Percentiles rank a stretch among this genome's conserved stretches.
Evolutionary conservation across 1,140 invertebrate species (phyloP).

Genomic region (Drosophila pseudoobscura): DNA sequence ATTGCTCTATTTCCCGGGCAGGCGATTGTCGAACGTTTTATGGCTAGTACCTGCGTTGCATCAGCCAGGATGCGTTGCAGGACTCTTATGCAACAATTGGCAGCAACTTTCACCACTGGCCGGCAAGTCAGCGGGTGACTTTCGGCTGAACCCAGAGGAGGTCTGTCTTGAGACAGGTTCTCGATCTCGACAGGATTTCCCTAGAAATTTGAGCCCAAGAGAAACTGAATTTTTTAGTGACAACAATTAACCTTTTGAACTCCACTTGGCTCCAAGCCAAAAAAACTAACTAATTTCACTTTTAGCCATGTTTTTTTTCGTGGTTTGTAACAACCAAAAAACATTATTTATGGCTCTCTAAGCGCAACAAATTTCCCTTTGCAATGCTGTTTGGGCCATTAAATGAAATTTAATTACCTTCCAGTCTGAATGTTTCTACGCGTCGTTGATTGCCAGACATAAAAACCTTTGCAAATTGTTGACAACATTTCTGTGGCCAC

Average conservation of each 20-base stretch:
- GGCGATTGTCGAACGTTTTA: constrained; percentile 14
- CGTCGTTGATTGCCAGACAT: constrained; percentile 47
- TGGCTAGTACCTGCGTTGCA: constrained; percentile 44
- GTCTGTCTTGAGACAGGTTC: constrained; percentile 36
- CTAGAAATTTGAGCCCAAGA: constrained; percentile 18
- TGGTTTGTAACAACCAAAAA: background rate
- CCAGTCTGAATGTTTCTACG: constrained; percentile 62
- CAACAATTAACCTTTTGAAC: constrained; percentile 30
- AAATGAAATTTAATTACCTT: constrained; percentile 77
- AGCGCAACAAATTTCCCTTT: constrained; percentile 42
- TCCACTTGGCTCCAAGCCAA: constrained; percentile 22
- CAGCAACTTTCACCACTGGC: constrained; percentile 38
- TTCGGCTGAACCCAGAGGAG: constrained; percentile 3
- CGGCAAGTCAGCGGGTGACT: constrained; percentile 16
- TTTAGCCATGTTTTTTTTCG: constrained; percentile 13
- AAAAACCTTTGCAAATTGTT: constrained; percentile 73
- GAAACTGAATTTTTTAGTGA: constrained; percentile 22
- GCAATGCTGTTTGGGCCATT: constrained; percentile 33
- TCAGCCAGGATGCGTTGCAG: constrained; percentile 23
- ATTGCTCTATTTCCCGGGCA: constrained; percentile 68
- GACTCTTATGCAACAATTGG: constrained; percentile 32
- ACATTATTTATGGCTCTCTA: constrained; percentile 44
- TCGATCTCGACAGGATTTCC: constrained; percentile 28
- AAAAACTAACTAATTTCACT: constrained; percentile 27
- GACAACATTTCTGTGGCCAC: constrained; percentile 61